Conservation (phyloP, 1,140 invertebrate species). For the Eupristina koningsbergeri region DNA sequence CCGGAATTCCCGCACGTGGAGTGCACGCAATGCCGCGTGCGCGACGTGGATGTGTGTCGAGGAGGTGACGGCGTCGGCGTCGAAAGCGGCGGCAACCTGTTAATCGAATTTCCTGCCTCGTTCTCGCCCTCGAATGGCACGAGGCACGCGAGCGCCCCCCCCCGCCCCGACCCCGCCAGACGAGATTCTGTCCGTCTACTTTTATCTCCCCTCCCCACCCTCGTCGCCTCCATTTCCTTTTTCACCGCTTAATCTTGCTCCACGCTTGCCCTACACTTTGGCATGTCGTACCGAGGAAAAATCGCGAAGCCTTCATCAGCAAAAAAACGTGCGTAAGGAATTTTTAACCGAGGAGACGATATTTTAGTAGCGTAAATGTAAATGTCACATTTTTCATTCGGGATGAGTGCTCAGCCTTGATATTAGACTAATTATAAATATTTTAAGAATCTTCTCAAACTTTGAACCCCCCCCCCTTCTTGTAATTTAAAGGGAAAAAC, state of each 20-base stretch:
- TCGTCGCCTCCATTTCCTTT: neutral
- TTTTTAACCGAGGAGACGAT: neutral
- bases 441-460: too few relatives aligned
- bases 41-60: neutral
- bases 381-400: neutral
- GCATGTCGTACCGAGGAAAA: neutral
- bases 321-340: neutral
- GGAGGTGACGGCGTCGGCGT: neutral
- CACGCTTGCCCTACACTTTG: neutral
- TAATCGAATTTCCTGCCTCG: conserved; percentile 56
- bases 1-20: neutral
- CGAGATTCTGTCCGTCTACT: neutral
- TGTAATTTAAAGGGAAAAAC: too few relatives aligned
- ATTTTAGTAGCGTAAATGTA: neutral
- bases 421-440: too few relatives aligned
- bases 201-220: neutral
- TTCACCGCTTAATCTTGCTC: neutral
- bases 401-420: too few relatives aligned
- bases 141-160: conserved; percentile 10
- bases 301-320: neutral
- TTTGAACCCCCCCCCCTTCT: too few relatives aligned
- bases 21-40: neutral
- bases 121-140: conserved; percentile 36
- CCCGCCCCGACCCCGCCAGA: too few relatives aligned
- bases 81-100: conserved; percentile 59